Evolutionary conservation across 2,888 invertebrate genomes (phyloP).

Genomic region (Meandrusa payeni): DNA sequence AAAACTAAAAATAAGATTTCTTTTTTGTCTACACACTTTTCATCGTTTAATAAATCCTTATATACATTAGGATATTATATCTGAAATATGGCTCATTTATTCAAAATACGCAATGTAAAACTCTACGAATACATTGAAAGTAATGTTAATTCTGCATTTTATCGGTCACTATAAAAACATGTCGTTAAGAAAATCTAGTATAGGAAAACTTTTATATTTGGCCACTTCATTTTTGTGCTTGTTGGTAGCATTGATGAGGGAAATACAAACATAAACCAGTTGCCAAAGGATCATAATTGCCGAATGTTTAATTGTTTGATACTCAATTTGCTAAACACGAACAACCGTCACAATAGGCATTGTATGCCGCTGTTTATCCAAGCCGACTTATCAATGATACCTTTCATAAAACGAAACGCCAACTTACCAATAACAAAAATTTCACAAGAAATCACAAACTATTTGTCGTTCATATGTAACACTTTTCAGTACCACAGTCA

Average conservation of each 20-base stretch:
- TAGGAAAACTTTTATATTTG: not conserved
- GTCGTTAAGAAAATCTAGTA: not conserved
- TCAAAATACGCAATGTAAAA: too few species aligned
- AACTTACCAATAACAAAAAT: conserved; percentile 65
- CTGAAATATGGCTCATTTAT: too few species aligned
- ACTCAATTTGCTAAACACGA: conserved; percentile 23
- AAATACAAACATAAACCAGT: conserved; percentile 9
- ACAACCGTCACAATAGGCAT: conserved; percentile 28
- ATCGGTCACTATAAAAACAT: not conserved
- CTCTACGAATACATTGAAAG: too few species aligned
- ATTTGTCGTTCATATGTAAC: conserved; percentile 39
- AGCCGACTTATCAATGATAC: conserved; percentile 25
- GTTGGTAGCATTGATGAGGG: conserved; percentile 6
- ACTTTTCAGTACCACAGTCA: conserved; percentile 43
- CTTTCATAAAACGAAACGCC: conserved; percentile 25
- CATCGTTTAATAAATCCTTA: too few species aligned
- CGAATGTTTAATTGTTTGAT: conserved; percentile 15
- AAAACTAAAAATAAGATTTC: too few species aligned
- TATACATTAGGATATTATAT: too few species aligned
- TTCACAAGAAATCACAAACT: conserved; percentile 46
- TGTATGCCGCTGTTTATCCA: conserved; percentile 29
- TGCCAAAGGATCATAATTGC: conserved; percentile 8
- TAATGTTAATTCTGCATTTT: too few species aligned
- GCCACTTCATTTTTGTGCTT: conserved; percentile 2
- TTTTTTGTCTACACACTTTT: too few species aligned